Evolutionary conservation across 2,113 vertebrate genomes (phyloP).

Genomic region (Chamaea fasciata): DNA sequence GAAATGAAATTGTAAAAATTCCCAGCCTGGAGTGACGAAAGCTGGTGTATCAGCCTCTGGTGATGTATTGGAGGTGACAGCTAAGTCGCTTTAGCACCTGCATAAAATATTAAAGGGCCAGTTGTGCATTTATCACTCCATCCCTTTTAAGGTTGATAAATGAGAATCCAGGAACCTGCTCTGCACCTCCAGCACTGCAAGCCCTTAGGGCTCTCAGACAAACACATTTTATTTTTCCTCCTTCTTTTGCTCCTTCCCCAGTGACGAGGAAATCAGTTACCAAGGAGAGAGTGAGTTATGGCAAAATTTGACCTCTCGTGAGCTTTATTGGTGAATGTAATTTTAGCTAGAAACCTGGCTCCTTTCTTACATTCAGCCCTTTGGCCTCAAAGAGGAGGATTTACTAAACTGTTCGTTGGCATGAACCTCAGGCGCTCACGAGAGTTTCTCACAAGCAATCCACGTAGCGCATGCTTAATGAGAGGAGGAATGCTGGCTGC

Average conservation of each 20-base stretch:
- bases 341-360: constrained; percentile 84
- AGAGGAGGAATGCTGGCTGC: neutral
- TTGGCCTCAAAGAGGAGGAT: constrained; percentile 70
- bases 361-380: constrained; percentile 73
- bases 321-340: constrained; percentile 85
- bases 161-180: constrained; percentile 81
- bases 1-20: constrained; percentile 76
- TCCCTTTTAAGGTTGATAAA: constrained; percentile 84
- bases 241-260: constrained; percentile 57
- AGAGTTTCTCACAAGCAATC: constrained; percentile 1
- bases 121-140: constrained; percentile 85
- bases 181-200: constrained; percentile 72
- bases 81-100: constrained; percentile 79
- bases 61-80: constrained; percentile 83
- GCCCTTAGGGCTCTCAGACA: constrained; percentile 78
- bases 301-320: constrained; percentile 80
- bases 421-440: constrained; percentile 26
- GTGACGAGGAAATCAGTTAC: constrained; percentile 74
- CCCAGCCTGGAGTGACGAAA: constrained; percentile 75
- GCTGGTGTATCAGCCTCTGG: constrained; percentile 71
- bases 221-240: constrained; percentile 77
- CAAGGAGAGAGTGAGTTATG: constrained; percentile 78
- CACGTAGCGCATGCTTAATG: constrained; percentile 19
- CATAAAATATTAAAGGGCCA: constrained; percentile 84
- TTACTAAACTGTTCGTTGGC: constrained; percentile 66